Evolutionary conservation across 2,797 vertebrate species (phyloP).

Genomic region (Neomorphus geoffroyi): DNA sequence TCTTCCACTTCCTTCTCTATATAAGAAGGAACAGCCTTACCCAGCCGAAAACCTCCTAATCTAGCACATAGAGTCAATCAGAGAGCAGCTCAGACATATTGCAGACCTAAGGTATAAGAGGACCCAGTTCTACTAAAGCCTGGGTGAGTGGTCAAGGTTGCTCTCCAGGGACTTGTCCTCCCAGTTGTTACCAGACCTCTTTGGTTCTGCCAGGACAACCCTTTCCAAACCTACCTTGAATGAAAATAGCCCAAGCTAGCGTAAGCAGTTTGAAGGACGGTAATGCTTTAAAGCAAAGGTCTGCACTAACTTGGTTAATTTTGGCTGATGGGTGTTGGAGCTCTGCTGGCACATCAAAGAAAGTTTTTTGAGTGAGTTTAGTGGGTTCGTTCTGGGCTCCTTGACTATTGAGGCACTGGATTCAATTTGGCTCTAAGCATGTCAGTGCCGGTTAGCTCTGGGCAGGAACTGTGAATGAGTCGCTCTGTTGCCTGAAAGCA

Average conservation of each 20-base stretch:
- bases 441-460: not conserved
- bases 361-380: not conserved
- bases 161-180: not conserved
- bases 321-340: not conserved
- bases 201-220: not conserved
- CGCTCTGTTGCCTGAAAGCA: not conserved
- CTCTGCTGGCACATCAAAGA: not conserved
- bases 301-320: not conserved
- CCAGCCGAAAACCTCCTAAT: not conserved
- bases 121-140: not conserved
- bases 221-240: not conserved
- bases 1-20: slow-evolving; percentile 52
- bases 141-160: not conserved
- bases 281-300: not conserved
- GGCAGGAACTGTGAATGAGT: slow-evolving; percentile 19
- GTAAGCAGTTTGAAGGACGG: not conserved
- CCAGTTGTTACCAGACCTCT: not conserved
- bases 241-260: not conserved
- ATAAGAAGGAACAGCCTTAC: not conserved
- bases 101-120: not conserved
- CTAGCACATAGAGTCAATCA: not conserved
- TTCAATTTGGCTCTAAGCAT: not conserved
- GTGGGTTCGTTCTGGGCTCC: not conserved
- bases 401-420: not conserved
- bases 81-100: not conserved